Conservation (phyloP, 2,797 vertebrate species). For the Helarctos malayanus region DNA sequence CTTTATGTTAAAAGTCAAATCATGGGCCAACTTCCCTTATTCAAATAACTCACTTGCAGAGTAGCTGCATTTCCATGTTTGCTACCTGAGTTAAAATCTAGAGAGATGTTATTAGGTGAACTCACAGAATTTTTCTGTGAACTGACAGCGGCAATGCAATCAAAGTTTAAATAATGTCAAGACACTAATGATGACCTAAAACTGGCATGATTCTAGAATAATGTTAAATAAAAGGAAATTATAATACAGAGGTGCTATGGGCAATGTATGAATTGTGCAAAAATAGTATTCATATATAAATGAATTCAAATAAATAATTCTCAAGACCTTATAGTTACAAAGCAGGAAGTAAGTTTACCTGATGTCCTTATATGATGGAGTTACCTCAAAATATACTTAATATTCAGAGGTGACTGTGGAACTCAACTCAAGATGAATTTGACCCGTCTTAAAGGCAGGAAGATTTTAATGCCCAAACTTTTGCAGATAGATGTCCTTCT, state of each 20-base stretch:
- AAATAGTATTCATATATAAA: background rate
- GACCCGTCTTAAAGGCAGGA: background rate
- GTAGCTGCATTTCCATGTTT: background rate
- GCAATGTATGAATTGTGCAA: background rate
- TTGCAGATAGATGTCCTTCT: background rate
- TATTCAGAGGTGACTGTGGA: background rate
- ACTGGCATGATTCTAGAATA: background rate
- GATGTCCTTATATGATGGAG: background rate
- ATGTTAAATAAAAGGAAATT: background rate
- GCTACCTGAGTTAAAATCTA: background rate
- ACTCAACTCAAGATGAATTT: background rate
- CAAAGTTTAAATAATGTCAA: background rate
- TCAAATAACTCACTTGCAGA: background rate
- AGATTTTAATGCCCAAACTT: background rate
- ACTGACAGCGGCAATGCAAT: background rate
- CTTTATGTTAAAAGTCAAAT: conserved; percentile 8
- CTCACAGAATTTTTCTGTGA: background rate
- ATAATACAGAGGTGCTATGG: background rate
- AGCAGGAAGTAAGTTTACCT: background rate
- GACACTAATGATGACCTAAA: background rate
- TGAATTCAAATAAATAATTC: conserved; percentile 10
- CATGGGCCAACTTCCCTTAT: background rate
- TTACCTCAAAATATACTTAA: background rate
- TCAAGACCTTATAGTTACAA: background rate
- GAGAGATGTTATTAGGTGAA: background rate